Conservation (phyloP, 2,113 vertebrate species). For the Accipiter virgatus region DNA sequence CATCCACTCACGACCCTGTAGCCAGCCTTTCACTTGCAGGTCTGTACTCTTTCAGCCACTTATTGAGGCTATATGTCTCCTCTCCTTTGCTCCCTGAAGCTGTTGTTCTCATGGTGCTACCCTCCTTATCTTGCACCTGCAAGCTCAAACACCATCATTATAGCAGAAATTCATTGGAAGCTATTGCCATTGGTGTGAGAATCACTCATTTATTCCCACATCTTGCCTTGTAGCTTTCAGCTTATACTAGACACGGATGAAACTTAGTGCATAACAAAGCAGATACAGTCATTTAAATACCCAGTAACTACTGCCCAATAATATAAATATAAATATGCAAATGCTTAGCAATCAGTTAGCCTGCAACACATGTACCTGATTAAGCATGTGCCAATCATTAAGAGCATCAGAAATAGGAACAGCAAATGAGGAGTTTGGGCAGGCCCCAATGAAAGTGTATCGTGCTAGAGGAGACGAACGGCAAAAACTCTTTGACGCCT, state of each 20-base stretch:
- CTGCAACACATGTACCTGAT: background rate
- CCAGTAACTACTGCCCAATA: background rate
- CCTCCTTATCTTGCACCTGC: background rate
- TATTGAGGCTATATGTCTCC: background rate
- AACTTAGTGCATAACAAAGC: background rate
- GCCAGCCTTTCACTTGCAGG: background rate
- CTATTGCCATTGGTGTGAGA: background rate
- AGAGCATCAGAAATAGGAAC: background rate
- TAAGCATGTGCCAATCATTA: background rate
- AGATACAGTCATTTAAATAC: background rate
- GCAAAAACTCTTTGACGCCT: background rate
- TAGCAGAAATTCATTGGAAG: background rate
- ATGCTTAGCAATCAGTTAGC: background rate
- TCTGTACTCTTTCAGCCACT: background rate
- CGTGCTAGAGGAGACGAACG: rapidly evolving
- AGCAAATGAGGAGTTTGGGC: background rate
- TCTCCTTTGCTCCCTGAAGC: background rate
- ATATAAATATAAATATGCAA: background rate
- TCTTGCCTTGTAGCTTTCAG: background rate
- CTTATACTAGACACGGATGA: background rate
- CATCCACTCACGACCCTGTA: background rate
- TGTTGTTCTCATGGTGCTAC: background rate
- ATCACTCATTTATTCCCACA: background rate
- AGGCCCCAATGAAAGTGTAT: background rate
- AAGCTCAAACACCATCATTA: background rate